Percentiles rank a stretch among this genome's conserved stretches.
These are phyloP conservation scores for Rhagonycha fulva DNA, from an alignment of 2,888 invertebrate genomes.

Conservation along the genomic window DNA sequence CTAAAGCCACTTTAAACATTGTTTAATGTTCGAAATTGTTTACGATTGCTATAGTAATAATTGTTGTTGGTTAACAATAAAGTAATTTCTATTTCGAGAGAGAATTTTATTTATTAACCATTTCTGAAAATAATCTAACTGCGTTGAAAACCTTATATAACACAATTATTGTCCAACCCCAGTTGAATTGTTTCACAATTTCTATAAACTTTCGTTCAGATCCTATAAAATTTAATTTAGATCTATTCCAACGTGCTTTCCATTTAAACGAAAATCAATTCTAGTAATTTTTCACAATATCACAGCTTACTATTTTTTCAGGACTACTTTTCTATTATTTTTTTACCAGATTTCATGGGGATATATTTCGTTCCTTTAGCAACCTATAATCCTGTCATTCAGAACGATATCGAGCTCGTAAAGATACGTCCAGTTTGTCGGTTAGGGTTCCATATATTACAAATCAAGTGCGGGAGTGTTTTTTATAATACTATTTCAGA, in stretches of 20 bases:
- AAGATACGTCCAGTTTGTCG: conserved; percentile 26
- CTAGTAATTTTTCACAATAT: background rate
- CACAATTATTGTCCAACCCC: background rate
- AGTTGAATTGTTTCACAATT: background rate
- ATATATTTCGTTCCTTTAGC: conserved; percentile 26
- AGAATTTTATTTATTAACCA: too few relatives aligned
- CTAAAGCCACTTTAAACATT: background rate
- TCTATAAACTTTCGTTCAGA: background rate
- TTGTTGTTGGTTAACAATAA: background rate
- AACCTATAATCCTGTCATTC: conserved; percentile 31
- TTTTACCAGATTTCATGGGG: conserved; percentile 8
- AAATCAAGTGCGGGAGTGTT: conserved; percentile 24
- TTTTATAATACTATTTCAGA: conserved; percentile 22
- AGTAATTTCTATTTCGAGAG: too few relatives aligned
- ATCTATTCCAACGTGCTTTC: background rate
- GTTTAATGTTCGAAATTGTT: background rate
- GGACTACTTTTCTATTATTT: conserved; percentile 14
- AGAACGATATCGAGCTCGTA: conserved; percentile 25
- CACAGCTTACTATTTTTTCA: conserved; percentile 1
- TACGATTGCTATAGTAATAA: background rate
- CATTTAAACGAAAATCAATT: background rate
- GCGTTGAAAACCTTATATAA: too few relatives aligned
- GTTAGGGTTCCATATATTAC: conserved; percentile 27
- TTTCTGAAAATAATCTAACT: too few relatives aligned
- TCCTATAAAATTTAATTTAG: background rate